Percentiles rank a stretch among this genome's conserved stretches.
These are phyloP conservation scores for Aspiorhynchus laticeps DNA, from an alignment of 2,113 vertebrate species.

Conservation along the genomic window DNA sequence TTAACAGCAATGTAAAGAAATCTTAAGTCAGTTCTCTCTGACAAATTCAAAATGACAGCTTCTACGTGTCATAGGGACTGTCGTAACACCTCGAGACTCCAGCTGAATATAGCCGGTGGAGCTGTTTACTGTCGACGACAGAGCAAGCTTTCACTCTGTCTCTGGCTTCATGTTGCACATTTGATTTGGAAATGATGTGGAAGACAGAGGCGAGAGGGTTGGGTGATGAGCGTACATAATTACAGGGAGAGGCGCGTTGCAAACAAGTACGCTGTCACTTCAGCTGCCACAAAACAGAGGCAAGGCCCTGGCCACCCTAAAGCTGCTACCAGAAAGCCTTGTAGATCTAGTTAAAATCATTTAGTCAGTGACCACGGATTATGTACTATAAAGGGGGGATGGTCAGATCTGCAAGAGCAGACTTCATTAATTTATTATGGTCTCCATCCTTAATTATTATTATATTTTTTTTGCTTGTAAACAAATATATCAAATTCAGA, in stretches of 20 bases:
- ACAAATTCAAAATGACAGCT: slow-evolving; percentile 6
- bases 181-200: slow-evolving; percentile 52
- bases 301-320: slow-evolving; percentile 8
- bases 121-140: slow-evolving; percentile 44
- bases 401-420: background rate
- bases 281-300: slow-evolving; percentile 41
- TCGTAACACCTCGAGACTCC: slow-evolving; percentile 8
- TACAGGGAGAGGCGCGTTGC: slow-evolving; percentile 37
- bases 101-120: background rate
- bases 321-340: background rate
- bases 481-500: slow-evolving; percentile 68
- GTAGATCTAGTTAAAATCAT: background rate
- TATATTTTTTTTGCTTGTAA: slow-evolving; percentile 47
- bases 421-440: background rate
- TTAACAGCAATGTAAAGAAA: slow-evolving; percentile 8
- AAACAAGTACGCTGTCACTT: slow-evolving; percentile 46
- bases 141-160: background rate
- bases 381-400: background rate
- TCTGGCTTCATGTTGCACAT: slow-evolving; percentile 39
- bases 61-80: background rate
- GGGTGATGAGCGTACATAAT: slow-evolving; percentile 33
- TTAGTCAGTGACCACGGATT: slow-evolving; percentile 8
- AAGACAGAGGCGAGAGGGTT: slow-evolving; percentile 37
- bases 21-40: slow-evolving; percentile 1
- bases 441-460: slow-evolving; percentile 3